A percentile compares a stretch with the other conserved stretches of the same genome.
phyloP scores from a whole-genome alignment of 2,888 invertebrate genomes.

The Eristalis intricaria region DNA sequence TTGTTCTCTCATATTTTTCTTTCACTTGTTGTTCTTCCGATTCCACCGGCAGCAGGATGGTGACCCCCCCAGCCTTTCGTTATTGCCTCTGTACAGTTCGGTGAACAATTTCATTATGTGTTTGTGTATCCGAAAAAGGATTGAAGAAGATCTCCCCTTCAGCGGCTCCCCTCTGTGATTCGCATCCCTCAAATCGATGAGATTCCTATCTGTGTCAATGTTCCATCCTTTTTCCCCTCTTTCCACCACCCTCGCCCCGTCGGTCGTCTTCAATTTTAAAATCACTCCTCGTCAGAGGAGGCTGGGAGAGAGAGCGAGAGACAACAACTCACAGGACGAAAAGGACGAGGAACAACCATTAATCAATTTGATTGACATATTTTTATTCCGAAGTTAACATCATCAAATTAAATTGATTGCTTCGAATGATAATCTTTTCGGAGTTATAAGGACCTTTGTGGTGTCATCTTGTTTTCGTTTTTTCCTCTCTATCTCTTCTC shows the following conservation, averaged over 20 bases:
- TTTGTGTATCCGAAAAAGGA: slow-evolving; percentile 61
- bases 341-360: slow-evolving; percentile 66
- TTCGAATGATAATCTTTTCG: slow-evolving; percentile 69
- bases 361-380: slow-evolving; percentile 72
- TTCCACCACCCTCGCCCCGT: neutral
- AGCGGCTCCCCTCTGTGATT: neutral
- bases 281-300: slow-evolving; percentile 37
- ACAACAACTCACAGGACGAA: neutral
- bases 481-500: slow-evolving; percentile 15
- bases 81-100: slow-evolving; percentile 51
- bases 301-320: neutral
- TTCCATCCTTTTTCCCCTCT: slow-evolving; percentile 31
- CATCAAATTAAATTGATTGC: slow-evolving; percentile 71
- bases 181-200: slow-evolving; percentile 50
- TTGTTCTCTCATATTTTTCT: neutral
- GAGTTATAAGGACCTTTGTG: slow-evolving; percentile 69
- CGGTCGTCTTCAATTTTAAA: slow-evolving; percentile 66
- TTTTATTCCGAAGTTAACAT: slow-evolving; percentile 72
- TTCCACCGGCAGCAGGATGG: slow-evolving; percentile 5
- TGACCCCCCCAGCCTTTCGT: neutral
- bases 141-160: slow-evolving; percentile 22
- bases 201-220: slow-evolving; percentile 68
- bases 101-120: slow-evolving; percentile 60
- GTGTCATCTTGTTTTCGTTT: slow-evolving; percentile 52
- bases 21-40: slow-evolving; percentile 10